Percentiles rank a stretch among this genome's conserved stretches.
Evolutionary conservation across 2,888 invertebrate species (phyloP).

Genomic region (Catocala sponsa): DNA sequence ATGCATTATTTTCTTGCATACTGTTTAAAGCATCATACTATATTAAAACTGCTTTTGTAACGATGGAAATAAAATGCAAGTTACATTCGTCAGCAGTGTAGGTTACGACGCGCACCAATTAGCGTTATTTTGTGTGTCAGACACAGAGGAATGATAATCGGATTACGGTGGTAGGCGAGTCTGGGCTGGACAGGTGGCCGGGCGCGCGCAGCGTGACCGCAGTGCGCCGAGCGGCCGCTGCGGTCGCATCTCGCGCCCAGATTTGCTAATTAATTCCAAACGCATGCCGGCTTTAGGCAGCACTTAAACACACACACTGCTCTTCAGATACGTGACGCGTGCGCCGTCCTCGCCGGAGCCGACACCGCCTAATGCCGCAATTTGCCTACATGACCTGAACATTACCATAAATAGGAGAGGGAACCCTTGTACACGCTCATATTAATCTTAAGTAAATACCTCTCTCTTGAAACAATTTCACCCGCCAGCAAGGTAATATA

Average conservation of each 20-base stretch:
- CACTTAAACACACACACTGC: conserved; percentile 53
- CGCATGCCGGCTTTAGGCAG: conserved; percentile 55
- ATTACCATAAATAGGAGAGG: conserved; percentile 61
- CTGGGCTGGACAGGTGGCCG: conserved; percentile 70
- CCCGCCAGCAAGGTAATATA: conserved; percentile 21
- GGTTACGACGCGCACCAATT: conserved; percentile 54
- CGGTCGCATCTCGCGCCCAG: conserved; percentile 66
- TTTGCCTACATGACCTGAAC: conserved; percentile 51
- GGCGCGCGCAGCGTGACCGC: conserved; percentile 58
- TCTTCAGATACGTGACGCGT: conserved; percentile 41
- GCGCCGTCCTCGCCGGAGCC: conserved; percentile 16
- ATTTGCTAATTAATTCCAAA: conserved; percentile 77
- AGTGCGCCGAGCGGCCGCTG: conserved; percentile 60
- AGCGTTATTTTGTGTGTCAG: conserved; percentile 61
- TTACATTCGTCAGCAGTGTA: conserved; percentile 44
- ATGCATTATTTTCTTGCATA: conserved; percentile 25
- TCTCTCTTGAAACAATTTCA: conserved; percentile 29
- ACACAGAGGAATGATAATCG: conserved; percentile 69
- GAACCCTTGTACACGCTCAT: conserved; percentile 49
- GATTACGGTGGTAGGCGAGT: conserved; percentile 63
- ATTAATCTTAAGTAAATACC: conserved; percentile 41
- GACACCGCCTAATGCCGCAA: conserved; percentile 45
- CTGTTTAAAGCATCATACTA: conserved; percentile 9
- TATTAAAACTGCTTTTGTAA: conserved; percentile 18
- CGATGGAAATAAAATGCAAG: conserved; percentile 37